Conservation (phyloP, 2,888 invertebrate species). For the Neoascia interrupta region DNA sequence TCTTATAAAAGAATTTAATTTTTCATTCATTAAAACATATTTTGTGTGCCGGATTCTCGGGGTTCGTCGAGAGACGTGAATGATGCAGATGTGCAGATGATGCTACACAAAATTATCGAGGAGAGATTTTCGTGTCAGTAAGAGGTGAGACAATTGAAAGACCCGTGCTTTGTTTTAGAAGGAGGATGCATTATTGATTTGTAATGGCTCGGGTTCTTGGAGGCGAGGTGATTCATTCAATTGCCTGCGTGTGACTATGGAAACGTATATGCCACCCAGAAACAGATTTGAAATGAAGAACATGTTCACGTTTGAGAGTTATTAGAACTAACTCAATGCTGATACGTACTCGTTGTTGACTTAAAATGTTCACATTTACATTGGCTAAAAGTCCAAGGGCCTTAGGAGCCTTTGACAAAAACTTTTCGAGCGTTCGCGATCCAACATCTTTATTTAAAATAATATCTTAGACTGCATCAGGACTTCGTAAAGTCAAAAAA, state of each 20-base stretch:
- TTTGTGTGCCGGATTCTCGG: background rate
- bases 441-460: too few relatives aligned
- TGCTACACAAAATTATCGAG: background rate
- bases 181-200: conserved; percentile 34
- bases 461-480: too few relatives aligned
- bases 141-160: conserved; percentile 18
- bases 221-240: conserved; percentile 12
- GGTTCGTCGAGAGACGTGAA: too few relatives aligned
- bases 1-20: conserved; percentile 44
- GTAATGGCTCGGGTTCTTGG: conserved; percentile 14
- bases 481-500: too few relatives aligned
- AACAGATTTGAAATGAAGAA: background rate
- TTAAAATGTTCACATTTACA: too few relatives aligned
- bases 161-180: conserved; percentile 29
- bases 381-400: too few relatives aligned
- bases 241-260: background rate
- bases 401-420: too few relatives aligned
- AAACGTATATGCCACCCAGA: conserved; percentile 12
- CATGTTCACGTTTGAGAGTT: too few relatives aligned
- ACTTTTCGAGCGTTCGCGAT: too few relatives aligned
- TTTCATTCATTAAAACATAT: conserved; percentile 60
- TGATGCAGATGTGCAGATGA: conserved; percentile 32
- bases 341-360: too few relatives aligned
- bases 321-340: too few relatives aligned
- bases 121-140: background rate